phyloP scores from a whole-genome alignment of 2,113 vertebrate genomes.

The Peromyscus californicus region DNA sequence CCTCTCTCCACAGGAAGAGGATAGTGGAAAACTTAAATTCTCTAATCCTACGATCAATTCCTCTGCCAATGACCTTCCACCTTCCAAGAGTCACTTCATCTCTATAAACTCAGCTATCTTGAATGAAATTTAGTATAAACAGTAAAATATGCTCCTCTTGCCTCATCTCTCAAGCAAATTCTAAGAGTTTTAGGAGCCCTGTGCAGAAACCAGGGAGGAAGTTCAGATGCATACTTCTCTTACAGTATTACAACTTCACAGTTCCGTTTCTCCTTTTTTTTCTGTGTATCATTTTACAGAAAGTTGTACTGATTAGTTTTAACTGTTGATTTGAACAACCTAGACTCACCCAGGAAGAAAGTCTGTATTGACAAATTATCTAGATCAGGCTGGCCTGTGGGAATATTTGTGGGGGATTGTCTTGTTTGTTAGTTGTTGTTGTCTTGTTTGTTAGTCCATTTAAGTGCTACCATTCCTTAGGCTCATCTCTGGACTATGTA shows the following conservation, averaged over 20 bases:
- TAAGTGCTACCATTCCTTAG: neutral
- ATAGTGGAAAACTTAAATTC: neutral
- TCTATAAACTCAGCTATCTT: neutral
- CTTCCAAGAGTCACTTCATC: neutral
- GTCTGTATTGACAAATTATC: neutral
- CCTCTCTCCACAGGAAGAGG: no score
- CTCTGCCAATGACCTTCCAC: neutral
- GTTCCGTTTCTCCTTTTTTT: neutral
- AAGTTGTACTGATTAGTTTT: neutral
- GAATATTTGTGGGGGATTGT: neutral
- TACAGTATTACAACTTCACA: neutral
- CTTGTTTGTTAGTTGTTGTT: neutral
- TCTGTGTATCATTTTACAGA: neutral
- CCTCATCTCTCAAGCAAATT: neutral
- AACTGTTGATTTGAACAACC: neutral
- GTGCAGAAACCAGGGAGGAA: no score
- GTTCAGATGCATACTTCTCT: no score
- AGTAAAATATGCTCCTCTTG: neutral
- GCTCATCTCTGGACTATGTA: neutral
- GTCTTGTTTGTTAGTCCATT: neutral
- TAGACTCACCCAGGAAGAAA: neutral
- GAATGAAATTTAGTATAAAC: neutral
- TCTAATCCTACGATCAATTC: neutral
- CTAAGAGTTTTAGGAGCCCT: neutral
- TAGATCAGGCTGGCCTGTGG: neutral